Evolutionary conservation across 92 coral and sea anemone species (phyloP).

Genomic region (Umimayanthus kanabou): DNA sequence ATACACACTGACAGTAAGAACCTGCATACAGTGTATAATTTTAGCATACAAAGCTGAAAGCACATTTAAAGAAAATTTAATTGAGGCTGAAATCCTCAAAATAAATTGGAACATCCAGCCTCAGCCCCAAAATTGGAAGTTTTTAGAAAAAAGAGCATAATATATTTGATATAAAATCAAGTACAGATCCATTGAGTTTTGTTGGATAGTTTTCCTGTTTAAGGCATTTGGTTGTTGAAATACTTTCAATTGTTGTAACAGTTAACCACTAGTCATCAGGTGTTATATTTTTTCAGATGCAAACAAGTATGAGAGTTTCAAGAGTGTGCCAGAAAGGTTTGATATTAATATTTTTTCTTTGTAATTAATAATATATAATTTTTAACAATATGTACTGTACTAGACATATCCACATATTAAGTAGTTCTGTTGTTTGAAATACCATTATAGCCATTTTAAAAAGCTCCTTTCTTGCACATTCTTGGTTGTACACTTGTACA

Average conservation of each 20-base stretch:
- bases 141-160: no score
- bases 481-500: no score
- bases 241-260: not conserved
- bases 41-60: no score
- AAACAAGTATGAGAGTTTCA: conserved; percentile 1
- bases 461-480: no score
- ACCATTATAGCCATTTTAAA: no score
- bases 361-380: not conserved
- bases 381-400: not conserved
- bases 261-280: no score
- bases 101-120: no score
- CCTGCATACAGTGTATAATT: not conserved
- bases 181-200: not conserved
- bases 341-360: not conserved
- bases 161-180: no score
- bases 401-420: not conserved
- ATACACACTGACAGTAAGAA: not conserved
- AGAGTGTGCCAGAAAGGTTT: conserved; percentile 15
- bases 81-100: no score
- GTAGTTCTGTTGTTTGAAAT: no score
- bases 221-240: not conserved
- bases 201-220: not conserved
- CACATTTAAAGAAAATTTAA: no score
- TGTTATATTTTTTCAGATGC: conserved; percentile 16
- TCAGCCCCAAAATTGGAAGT: no score